These are phyloP conservation scores for Tachycineta bicolor DNA, from an alignment of 2,113 vertebrate species.

Conservation along the genomic window DNA sequence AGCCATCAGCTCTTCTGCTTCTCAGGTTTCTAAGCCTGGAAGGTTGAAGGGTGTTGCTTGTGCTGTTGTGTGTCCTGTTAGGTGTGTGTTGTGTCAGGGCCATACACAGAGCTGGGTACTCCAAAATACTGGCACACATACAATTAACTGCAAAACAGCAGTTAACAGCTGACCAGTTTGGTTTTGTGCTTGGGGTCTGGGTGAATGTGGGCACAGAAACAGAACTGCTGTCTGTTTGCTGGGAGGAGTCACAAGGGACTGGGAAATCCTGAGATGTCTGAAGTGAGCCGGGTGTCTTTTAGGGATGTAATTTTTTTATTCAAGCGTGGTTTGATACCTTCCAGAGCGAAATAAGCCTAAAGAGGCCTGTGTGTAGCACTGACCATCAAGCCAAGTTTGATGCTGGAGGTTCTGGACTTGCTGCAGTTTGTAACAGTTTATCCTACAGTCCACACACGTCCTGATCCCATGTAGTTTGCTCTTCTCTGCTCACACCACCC, in stretches of 20 bases:
- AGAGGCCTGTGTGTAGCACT: neutral
- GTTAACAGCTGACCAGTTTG: neutral
- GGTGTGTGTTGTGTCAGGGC: neutral
- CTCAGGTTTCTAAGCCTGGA: neutral
- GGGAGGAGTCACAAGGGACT: neutral
- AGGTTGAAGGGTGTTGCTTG: neutral
- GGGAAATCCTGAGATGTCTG: neutral
- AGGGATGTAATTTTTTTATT: neutral
- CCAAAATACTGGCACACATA: neutral
- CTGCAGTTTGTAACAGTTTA: neutral
- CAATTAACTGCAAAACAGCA: neutral
- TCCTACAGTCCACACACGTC: rapidly evolving
- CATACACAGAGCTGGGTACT: neutral
- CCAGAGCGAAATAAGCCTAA: neutral
- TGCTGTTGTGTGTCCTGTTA: neutral
- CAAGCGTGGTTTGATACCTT: neutral
- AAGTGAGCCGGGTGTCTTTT: neutral
- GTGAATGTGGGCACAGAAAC: neutral
- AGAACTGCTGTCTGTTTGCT: neutral
- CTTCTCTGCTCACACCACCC: neutral
- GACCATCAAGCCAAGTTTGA: neutral
- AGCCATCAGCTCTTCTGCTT: neutral
- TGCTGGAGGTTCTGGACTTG: neutral
- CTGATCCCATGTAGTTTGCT: neutral
- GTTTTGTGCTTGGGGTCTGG: neutral